A percentile compares a stretch with the other conserved stretches of the same genome.
Conservation (phyloP, 2,888 invertebrate species). For the Antheraea yamamai region DNA sequence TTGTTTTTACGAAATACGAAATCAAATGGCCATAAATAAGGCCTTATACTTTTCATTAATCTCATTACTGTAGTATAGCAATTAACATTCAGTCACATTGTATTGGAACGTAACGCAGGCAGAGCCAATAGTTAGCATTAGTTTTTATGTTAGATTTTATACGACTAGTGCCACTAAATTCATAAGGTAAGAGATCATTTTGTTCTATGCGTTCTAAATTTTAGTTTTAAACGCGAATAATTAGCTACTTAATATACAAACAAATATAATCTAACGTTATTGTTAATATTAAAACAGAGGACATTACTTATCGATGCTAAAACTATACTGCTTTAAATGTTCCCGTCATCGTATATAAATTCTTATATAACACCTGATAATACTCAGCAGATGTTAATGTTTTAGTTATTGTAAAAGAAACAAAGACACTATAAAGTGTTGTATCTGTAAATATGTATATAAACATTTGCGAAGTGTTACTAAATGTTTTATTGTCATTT, state of each 20-base stretch:
- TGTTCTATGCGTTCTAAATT: neutral
- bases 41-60: neutral
- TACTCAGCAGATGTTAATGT: conserved; percentile 21
- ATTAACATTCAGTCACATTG: neutral
- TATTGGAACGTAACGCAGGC: neutral
- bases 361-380: neutral
- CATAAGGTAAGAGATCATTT: neutral
- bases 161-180: neutral
- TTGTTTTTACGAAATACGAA: no score
- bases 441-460: no score
- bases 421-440: no score
- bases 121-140: neutral
- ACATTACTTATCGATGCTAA: neutral
- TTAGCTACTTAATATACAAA: neutral
- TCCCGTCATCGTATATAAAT: neutral
- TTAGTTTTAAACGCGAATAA: neutral
- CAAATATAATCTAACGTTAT: neutral
- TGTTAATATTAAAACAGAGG: neutral
- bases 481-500: no score
- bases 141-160: neutral
- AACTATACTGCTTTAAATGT: neutral
- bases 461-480: no score
- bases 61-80: neutral
- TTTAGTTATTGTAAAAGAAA: neutral
- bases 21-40: no score